Percentiles rank a stretch among this genome's conserved stretches.
These are phyloP conservation scores for Erpobdella octoculata DNA, from an alignment of 2,888 invertebrate species.

Conservation along the genomic window DNA sequence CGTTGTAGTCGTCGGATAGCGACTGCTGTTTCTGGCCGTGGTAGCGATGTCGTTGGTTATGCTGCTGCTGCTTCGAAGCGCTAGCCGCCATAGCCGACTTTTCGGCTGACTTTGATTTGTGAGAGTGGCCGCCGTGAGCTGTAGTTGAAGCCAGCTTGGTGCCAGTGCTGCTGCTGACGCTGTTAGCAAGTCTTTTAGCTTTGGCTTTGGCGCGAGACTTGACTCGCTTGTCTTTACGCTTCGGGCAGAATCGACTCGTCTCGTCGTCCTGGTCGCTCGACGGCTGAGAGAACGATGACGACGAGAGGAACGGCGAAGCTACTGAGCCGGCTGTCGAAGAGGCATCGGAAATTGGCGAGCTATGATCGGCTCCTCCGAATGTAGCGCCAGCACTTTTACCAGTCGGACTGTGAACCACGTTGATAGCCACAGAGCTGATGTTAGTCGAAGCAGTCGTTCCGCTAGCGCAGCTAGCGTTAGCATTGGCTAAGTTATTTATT, in stretches of 20 bases:
- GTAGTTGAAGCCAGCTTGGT: background rate
- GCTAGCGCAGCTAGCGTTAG: constrained; percentile 3
- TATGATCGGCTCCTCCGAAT: background rate
- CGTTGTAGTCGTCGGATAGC: background rate
- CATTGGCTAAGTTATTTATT: background rate
- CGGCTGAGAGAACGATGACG: background rate
- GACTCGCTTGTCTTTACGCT: background rate
- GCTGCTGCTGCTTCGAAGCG: background rate
- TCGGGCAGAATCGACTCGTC: constrained; percentile 5
- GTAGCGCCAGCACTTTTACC: background rate
- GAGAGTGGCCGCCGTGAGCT: background rate
- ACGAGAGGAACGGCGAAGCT: constrained; percentile 10
- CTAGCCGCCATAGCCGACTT: background rate
- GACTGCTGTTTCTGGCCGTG: background rate
- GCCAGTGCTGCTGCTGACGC: no score
- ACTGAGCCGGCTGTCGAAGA: background rate
- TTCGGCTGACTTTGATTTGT: background rate
- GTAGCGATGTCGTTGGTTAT: background rate
- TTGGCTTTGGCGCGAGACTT: no score
- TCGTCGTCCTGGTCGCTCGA: constrained; percentile 8
- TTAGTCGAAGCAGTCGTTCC: constrained; percentile 4
- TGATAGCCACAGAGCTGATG: background rate
- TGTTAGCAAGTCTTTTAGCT: no score
- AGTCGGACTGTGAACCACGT: constrained; percentile 26
- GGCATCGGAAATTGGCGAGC: background rate